Conservation (phyloP, 2,113 vertebrate genomes). For the Xyrauchen texanus region DNA sequence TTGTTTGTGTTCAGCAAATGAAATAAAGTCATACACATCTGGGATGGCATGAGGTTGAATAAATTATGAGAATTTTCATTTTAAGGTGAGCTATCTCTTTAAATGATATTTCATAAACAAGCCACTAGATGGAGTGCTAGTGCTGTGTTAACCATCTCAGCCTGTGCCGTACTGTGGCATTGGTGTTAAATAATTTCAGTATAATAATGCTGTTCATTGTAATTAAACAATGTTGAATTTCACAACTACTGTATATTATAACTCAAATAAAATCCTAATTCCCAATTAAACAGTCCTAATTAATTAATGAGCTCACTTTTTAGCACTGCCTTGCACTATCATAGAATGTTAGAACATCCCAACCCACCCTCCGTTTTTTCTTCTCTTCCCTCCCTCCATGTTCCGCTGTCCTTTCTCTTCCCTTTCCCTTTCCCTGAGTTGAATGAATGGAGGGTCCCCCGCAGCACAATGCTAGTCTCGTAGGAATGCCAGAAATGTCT, state of each 20-base stretch:
- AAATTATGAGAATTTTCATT: no score
- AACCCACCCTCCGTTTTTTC: background rate
- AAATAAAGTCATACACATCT: no score
- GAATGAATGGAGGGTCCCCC: conserved; percentile 53
- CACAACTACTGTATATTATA: background rate
- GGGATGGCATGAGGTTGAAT: no score
- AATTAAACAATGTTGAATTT: background rate
- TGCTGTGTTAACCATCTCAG: background rate
- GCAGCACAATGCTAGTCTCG: conserved; percentile 52
- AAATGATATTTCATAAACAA: background rate
- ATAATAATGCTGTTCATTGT: background rate
- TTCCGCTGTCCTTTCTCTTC: conserved; percentile 42
- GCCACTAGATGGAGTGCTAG: conserved; percentile 4
- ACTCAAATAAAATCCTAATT: no score
- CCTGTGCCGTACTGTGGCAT: background rate
- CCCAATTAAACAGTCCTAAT: background rate
- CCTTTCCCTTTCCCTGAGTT: conserved; percentile 45
- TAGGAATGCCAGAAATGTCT: conserved; percentile 58
- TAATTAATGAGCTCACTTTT: background rate
- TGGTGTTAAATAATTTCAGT: background rate
- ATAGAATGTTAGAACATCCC: background rate
- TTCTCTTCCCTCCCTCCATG: background rate
- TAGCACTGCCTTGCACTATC: conserved; percentile 11
- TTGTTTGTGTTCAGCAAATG: no score
- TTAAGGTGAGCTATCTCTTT: background rate